Conservation (phyloP, 2,888 invertebrate genomes). For the Acanthosepion pharaonis region DNA sequence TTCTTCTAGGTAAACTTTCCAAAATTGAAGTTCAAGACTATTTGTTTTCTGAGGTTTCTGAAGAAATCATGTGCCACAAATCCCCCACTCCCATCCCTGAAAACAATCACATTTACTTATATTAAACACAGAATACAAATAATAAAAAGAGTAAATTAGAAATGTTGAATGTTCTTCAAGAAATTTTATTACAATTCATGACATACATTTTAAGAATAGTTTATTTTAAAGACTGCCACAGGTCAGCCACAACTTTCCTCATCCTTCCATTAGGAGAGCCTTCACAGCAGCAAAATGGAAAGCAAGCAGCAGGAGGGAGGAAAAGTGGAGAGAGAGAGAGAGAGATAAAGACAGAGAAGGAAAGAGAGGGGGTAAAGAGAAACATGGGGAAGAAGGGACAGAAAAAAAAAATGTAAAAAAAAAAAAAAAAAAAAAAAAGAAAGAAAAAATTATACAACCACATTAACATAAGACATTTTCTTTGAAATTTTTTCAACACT, state of each 20-base stretch:
- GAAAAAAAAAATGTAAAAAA: neutral
- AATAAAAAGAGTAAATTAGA: slow-evolving; percentile 8
- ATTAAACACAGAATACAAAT: neutral
- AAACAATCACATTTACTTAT: too few species aligned
- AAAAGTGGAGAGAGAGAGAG: neutral
- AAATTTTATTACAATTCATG: slow-evolving; percentile 45
- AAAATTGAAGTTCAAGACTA: too few species aligned
- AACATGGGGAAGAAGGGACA: neutral
- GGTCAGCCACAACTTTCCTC: slow-evolving; percentile 45
- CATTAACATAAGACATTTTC: neutral
- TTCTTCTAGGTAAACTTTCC: too few species aligned
- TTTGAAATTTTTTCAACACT: neutral
- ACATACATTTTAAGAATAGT: slow-evolving; percentile 40
- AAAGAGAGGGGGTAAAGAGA: neutral
- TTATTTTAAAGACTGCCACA: slow-evolving; percentile 45
- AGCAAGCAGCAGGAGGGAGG: slow-evolving; percentile 38
- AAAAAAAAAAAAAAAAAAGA: neutral
- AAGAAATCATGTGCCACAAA: too few species aligned
- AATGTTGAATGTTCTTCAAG: slow-evolving; percentile 42
- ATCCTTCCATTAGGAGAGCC: slow-evolving; percentile 20
- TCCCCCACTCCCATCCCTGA: too few species aligned
- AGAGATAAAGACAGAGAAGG: neutral
- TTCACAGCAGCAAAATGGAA: slow-evolving; percentile 44
- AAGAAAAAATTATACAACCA: neutral
- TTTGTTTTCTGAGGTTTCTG: too few species aligned